These are phyloP conservation scores for Maconellicoccus hirsutus DNA, from an alignment of 1,140 invertebrate genomes.

Conservation along the genomic window DNA sequence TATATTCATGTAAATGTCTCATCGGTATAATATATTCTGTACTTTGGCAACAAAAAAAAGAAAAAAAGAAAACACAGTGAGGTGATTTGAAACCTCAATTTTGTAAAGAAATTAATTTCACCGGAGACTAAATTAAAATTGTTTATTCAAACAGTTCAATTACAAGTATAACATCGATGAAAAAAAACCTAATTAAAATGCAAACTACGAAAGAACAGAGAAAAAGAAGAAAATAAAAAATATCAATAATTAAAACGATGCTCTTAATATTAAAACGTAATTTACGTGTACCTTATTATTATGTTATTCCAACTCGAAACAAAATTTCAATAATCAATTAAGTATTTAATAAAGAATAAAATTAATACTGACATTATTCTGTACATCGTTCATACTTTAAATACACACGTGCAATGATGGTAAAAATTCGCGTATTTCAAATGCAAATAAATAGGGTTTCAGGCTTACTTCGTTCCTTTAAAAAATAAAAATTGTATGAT, in stretches of 20 bases:
- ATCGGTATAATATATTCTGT: no score
- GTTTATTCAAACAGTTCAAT: neutral
- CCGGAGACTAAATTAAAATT: neutral
- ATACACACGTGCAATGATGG: no score
- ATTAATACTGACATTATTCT: neutral
- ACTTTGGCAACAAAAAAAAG: neutral
- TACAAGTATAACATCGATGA: neutral
- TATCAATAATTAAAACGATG: no score
- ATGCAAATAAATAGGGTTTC: no score
- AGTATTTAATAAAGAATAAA: neutral
- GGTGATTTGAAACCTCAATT: no score
- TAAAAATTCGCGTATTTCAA: no score
- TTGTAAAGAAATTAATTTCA: no score
- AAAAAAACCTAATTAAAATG: neutral
- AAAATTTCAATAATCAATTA: neutral
- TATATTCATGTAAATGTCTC: no score
- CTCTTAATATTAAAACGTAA: neutral
- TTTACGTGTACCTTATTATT: neutral
- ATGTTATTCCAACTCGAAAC: neutral
- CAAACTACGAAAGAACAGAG: constrained; percentile 3
- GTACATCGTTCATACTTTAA: neutral
- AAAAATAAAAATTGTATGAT: no score
- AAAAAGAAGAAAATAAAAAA: neutral
- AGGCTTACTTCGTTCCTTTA: no score
- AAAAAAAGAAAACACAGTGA: neutral